A percentile compares a stretch with the other conserved stretches of the same genome.
phyloP scores from a whole-genome alignment of 2,113 vertebrate species.

The Hydropotes inermis region DNA sequence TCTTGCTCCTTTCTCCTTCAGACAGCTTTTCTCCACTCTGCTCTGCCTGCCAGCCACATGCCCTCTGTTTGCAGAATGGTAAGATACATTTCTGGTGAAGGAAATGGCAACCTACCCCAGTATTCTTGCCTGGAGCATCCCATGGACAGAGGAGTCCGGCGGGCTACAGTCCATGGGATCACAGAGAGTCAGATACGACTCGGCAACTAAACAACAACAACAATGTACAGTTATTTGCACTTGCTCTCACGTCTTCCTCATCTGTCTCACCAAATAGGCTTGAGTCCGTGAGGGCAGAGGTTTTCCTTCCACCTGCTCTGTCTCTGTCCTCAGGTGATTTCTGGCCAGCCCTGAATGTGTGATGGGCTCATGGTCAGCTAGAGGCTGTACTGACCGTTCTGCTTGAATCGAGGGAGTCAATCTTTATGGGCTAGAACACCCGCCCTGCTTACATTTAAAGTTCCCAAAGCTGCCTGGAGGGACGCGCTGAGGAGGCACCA shows the following conservation, averaged over 20 bases:
- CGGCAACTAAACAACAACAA: background rate
- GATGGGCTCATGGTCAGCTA: fast-evolving
- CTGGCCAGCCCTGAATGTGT: background rate
- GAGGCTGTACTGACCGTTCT: background rate
- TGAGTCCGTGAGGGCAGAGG: background rate
- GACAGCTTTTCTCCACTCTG: background rate
- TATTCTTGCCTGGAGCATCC: background rate
- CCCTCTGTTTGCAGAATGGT: background rate
- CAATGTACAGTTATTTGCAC: background rate
- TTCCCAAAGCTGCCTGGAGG: background rate
- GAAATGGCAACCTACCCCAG: background rate
- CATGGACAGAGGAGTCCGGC: background rate
- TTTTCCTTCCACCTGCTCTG: background rate
- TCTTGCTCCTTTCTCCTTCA: background rate
- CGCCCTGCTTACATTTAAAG: background rate
- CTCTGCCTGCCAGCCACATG: background rate
- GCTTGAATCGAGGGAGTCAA: background rate
- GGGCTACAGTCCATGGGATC: background rate
- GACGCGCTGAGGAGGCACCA: background rate
- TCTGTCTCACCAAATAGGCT: background rate
- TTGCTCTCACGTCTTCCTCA: background rate
- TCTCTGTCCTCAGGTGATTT: background rate
- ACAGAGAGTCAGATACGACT: background rate
- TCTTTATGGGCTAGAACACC: background rate
- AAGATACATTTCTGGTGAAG: background rate